Base-by-base conservation (phyloP, 2,113 vertebrate genomes). In the Mastomys natalensis region DNA sequence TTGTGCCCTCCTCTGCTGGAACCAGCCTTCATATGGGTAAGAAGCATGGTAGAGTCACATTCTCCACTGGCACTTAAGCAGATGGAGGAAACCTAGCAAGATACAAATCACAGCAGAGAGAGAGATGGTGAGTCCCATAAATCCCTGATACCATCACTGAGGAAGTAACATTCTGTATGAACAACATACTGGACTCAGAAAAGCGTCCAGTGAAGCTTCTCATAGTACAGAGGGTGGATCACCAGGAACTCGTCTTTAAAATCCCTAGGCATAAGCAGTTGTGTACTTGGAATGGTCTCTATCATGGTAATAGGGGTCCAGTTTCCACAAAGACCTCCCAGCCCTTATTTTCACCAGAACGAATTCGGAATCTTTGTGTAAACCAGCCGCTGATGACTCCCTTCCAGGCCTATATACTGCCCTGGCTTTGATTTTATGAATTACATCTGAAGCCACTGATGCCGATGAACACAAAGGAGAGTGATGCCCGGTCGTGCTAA, bases 391-490 rank as follows among this genome's bases (percentile, higher is more conserved):
- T 58, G 37, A n/a, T n/a, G n/a, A n/a, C n/a, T n/a, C n/a, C n/a
- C n/a, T n/a, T n/a, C n/a, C n/a, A n/a, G 0, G 13, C 29, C 45
- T 53, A 13, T 16, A 24, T 22, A n/a, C 53, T 74, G 21, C 0
- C 48, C 40, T n/a, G 12, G 7, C 53, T 43, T 66, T 89, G n/a
- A 55, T 7, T 86, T 62, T 43, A 40, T 16, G 8, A 26, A 13
- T 81, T 72, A 94, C 45, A 24, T 2, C 72, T 77, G 4, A 93
- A 92, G 77, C n/a, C 43, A 58, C 43, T 37, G 29, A 68, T 19
- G 31, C 84, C 22, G 29, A 7, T 7, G 45, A 68, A 68, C 62
- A 21, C 43, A 51, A 16, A 51, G 43, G 84, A 48, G 29, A 51
- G 62, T 51, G 62, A 37, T 7, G 31, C 3, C 84, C 29, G 24